Conservation (phyloP, 2,113 vertebrate species). For the Dasypus novemcinctus region DNA sequence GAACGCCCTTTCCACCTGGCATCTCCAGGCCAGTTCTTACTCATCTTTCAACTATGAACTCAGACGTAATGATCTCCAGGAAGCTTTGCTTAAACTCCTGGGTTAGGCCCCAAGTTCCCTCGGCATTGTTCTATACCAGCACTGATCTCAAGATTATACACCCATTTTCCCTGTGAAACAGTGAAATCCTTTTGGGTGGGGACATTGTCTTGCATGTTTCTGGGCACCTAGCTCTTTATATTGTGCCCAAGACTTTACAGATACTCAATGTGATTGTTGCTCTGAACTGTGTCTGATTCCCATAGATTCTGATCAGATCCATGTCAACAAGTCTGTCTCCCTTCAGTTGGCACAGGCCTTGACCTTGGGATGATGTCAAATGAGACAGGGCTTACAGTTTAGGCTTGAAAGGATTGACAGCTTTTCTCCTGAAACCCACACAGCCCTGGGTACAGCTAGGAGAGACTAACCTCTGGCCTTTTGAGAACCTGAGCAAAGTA, state of each 20-base stretch:
- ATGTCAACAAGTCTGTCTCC: not conserved
- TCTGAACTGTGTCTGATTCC: not conserved
- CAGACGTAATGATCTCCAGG: not conserved
- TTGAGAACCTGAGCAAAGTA: not conserved
- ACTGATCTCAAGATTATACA: not conserved
- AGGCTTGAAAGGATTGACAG: not conserved
- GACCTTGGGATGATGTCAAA: not conserved
- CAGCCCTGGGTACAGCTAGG: not conserved
- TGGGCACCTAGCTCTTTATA: not conserved
- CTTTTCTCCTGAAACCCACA: fast-evolving
- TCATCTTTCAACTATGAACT: not conserved
- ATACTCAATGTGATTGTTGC: fast-evolving
- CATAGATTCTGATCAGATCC: too few species aligned
- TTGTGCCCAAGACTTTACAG: fast-evolving
- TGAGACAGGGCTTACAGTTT: not conserved
- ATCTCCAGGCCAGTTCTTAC: not conserved
- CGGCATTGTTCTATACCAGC: not conserved
- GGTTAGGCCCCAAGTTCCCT: not conserved
- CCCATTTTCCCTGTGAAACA: not conserved
- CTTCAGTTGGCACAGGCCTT: not conserved
- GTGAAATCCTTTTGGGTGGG: not conserved
- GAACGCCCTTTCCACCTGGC: not conserved
- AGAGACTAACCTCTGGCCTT: not conserved
- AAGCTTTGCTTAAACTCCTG: not conserved
- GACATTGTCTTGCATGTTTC: not conserved